Conservation (phyloP, 2,113 vertebrate genomes). For the Chamaea fasciata region DNA sequence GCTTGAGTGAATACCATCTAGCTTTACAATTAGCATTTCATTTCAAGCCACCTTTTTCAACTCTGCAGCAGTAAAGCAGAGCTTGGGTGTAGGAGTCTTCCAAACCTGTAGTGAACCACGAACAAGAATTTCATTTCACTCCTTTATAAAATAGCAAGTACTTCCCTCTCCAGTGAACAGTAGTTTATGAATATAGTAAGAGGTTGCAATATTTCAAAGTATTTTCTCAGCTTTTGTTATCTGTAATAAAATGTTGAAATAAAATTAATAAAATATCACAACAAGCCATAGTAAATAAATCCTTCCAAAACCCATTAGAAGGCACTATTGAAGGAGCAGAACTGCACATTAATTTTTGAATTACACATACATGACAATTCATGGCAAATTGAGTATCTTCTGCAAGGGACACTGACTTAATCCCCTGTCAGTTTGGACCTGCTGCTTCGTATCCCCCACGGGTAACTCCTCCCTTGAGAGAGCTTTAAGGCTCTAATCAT, state of each 20-base stretch:
- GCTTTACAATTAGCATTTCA: background rate
- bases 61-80: background rate
- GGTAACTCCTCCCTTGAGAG: background rate
- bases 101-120: background rate
- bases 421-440: background rate
- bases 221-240: background rate
- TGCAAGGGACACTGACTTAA: background rate
- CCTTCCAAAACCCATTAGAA: background rate
- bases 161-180: background rate
- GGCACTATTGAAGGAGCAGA: background rate
- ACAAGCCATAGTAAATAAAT: background rate
- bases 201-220: background rate
- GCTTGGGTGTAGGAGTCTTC: background rate
- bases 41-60: background rate
- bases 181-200: background rate
- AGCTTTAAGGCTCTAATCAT: background rate
- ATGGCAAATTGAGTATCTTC: background rate
- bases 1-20: background rate
- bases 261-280: slow-evolving; percentile 11
- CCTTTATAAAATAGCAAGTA: background rate
- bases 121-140: background rate
- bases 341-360: background rate
- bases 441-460: background rate
- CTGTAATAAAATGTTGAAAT: slow-evolving; percentile 5
- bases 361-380: background rate